Evolutionary conservation across 1,140 invertebrate species (phyloP), one percentile per base, ranked within the genome.

Genomic region (Lineus longissimus): DNA sequence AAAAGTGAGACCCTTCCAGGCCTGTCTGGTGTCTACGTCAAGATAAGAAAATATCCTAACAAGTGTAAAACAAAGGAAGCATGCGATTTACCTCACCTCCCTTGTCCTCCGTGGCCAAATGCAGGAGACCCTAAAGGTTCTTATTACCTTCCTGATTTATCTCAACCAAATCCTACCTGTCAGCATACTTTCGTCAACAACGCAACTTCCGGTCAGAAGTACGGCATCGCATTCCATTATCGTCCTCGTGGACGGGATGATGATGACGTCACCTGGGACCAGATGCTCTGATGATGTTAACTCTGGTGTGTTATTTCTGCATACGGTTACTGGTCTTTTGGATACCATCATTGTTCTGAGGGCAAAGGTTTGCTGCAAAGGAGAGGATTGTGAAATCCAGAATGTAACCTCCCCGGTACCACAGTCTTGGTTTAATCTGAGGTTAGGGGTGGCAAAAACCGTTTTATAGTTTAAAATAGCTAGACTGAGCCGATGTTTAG

Each of bases 101-200:
- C 11, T 43, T 19, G 40, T 11, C 40, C 19, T 43, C 19, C 40
- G 11, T 43, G 40, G 40, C 11, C 11, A 43, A 19, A 43, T 19
- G 40, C 11, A 11, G 19, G 40, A n/a, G n/a, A n/a, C n/a, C n/a
- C n/a, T n/a, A n/a, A n/a, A n/a, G 40, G 19, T 43, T 43, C 19
- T 43, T 43, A 19, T 43, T 43, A 19, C 11, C 40, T 43, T 11
- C 40, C 11, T 19, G 11, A 43, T 43, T 19, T 13, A 43, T 43
- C 19, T 43, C 40, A 19, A 19, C 11, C 40, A 19, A 23, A 15
- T 70, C 57, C 74, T 78, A 92, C 91, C 92, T 29, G 92, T 93
- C 0, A 94, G 85, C 88, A 93, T 92, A 65, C 91, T 92, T 79
- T 96, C 93, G 75, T 95, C 94, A 19, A 95, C 89, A 69, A 96